Base-by-base conservation (phyloP, 2,888 invertebrate species). In the Mythimna vitellina region DNA sequence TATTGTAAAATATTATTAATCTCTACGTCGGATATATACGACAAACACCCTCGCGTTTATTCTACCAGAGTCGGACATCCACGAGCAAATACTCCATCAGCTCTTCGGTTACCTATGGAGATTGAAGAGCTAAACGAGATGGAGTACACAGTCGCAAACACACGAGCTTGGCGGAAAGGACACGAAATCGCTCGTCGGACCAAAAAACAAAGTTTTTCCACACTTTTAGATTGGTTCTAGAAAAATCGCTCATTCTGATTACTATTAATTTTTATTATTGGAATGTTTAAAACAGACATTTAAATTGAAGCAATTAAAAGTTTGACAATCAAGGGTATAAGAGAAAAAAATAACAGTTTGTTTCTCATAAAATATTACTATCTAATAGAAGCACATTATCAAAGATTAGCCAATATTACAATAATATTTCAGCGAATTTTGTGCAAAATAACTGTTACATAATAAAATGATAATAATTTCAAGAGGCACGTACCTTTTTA, bases 301-400 rank as follows among this genome's bases (percentile, higher is more conserved):
- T 3, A 20, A 51, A 83, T 83, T 80, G 80, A 65, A 75, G 64
- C 76, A 64, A 81, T 29, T 29, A 35, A 63, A 69, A 42, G 49
- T 67, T 83, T 84, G 84, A n/a, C n/a, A n/a, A n/a, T n/a, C n/a
- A n/a, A n/a, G n/a, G n/a, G n/a, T n/a, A n/a, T n/a, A 65, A n/a
- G 12, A 56, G 51, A 65, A 46, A 1, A 57, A 46, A 79, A 66
- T 32, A 57, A 64, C 57, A 61, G 72, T 72, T 78, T 63, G n/a
- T 5, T 35, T 32, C 54, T 51, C 58, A 6, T 35, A 6, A 46
- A 46, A 42, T 51, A 63, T 20, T 17, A 25, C 25, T 42, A 58
- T 64, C 14, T 81, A 54, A 51, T 56, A 65, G 6, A 76, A 63
- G 58, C 29, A 75, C 25, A 64, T 35, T 17, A 75, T 29, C 10